A percentile compares a stretch with the other conserved stretches of the same genome.
Conservation (phyloP, 2,888 invertebrate genomes). For the Eupithecia insigniata region DNA sequence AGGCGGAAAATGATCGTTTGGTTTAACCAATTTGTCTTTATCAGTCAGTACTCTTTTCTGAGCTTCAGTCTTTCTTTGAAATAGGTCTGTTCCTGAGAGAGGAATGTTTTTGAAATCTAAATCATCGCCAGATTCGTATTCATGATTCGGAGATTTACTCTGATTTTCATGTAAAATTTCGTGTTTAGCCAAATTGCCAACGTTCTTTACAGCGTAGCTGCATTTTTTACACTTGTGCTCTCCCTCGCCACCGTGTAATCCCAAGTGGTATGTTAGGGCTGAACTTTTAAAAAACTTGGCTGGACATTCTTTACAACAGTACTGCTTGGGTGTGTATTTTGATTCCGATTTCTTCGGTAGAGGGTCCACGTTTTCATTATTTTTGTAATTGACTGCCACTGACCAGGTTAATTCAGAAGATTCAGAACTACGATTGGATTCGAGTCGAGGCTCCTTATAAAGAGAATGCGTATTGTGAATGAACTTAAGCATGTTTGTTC, state of each 20-base stretch:
- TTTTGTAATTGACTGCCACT: conserved; percentile 66
- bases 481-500: conserved; percentile 87
- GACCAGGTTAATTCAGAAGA: conserved; percentile 73
- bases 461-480: conserved; percentile 86
- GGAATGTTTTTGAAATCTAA: conserved; percentile 83
- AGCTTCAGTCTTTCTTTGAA: conserved; percentile 86
- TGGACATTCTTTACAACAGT: conserved; percentile 86
- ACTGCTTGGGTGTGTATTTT: conserved; percentile 72
- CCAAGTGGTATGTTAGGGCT: conserved; percentile 88
- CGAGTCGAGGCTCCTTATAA: conserved; percentile 86
- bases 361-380: conserved; percentile 57
- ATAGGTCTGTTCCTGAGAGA: conserved; percentile 86
- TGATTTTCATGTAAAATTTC: conserved; percentile 82
- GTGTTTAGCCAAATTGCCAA: conserved; percentile 87
- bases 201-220: conserved; percentile 87
- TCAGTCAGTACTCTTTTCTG: conserved; percentile 79
- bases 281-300: conserved; percentile 89
- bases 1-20: conserved; percentile 82
- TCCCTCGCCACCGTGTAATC: conserved; percentile 86
- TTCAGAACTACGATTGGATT: conserved; percentile 65
- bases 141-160: conserved; percentile 62
- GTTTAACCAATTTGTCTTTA: conserved; percentile 79
- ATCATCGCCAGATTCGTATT: conserved; percentile 81
- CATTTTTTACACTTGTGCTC: conserved; percentile 89
- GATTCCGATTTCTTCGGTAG: conserved; percentile 59